phyloP scores from a whole-genome alignment of 2,113 vertebrate species.

The Mormoops blainvillei region DNA sequence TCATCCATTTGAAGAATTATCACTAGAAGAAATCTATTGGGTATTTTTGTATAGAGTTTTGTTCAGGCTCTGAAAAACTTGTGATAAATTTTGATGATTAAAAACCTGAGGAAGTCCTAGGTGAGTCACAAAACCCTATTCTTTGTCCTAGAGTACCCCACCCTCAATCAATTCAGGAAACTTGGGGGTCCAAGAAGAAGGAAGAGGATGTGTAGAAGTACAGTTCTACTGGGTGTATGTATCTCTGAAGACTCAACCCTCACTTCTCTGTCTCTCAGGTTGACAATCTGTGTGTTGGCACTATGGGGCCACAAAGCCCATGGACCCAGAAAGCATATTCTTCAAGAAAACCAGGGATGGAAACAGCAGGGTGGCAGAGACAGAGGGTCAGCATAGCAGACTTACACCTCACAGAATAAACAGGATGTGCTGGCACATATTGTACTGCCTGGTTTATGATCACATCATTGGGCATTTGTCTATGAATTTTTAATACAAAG shows the following conservation, averaged over 20 bases:
- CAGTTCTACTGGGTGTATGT: fast-evolving
- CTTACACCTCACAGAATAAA: neutral
- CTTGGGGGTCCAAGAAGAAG: neutral
- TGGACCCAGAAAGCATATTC: neutral
- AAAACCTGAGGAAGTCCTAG: neutral
- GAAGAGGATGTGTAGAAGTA: neutral
- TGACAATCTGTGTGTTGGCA: neutral
- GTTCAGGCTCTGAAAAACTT: neutral
- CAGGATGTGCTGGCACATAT: neutral
- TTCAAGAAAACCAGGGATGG: fast-evolving
- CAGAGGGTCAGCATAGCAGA: neutral
- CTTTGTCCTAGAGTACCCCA: neutral
- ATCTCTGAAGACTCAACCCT: neutral
- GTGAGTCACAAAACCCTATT: neutral
- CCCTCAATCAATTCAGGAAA: neutral
- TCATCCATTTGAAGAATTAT: neutral
- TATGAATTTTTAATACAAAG: neutral
- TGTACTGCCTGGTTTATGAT: neutral
- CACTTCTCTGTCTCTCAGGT: neutral
- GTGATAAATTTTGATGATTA: neutral
- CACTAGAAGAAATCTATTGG: neutral
- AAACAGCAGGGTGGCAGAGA: neutral
- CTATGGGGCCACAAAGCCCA: neutral
- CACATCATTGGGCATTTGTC: neutral
- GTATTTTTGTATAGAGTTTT: neutral